These are phyloP conservation scores for Sander lucioperca DNA, from an alignment of 2,113 vertebrate species.

Conservation along the genomic window DNA sequence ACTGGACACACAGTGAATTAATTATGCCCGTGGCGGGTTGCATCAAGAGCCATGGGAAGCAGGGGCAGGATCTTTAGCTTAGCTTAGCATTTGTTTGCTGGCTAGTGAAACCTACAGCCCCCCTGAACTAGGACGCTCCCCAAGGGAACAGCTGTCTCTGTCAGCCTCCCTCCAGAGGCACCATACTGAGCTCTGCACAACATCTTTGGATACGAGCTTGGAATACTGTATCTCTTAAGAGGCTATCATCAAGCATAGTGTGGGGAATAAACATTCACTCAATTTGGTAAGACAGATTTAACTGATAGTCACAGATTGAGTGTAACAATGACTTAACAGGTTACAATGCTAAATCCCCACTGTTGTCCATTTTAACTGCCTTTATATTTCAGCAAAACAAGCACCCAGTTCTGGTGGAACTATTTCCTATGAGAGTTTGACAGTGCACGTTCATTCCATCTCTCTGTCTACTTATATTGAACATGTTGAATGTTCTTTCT, in stretches of 20 bases:
- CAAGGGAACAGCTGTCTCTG: slow-evolving; percentile 75
- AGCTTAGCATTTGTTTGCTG: slow-evolving; percentile 41
- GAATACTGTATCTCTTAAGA: slow-evolving; percentile 4
- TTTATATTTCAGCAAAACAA: background rate
- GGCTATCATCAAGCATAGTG: background rate
- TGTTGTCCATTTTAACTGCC: background rate
- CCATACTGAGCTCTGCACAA: slow-evolving; percentile 57
- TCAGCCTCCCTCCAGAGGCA: slow-evolving; percentile 67
- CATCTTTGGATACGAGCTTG: slow-evolving; percentile 35
- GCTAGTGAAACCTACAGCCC: slow-evolving; percentile 24
- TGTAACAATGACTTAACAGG: background rate
- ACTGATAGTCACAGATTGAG: background rate
- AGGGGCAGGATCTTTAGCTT: slow-evolving; percentile 42
- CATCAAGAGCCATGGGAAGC: slow-evolving; percentile 22
- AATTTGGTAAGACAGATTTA: background rate
- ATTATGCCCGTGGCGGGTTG: slow-evolving; percentile 52
- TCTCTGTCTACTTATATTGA: background rate
- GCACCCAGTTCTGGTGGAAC: background rate
- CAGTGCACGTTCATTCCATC: background rate
- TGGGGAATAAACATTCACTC: background rate
- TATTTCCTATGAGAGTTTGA: background rate
- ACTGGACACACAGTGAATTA: slow-evolving; percentile 55
- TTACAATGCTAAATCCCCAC: background rate
- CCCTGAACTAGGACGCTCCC: slow-evolving; percentile 46
- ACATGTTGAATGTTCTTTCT: slow-evolving; percentile 8